A percentile compares a stretch with the other conserved stretches of the same genome.
Evolutionary conservation across 2,797 vertebrate genomes (phyloP).

Genomic region (Eulemur rubriventer): DNA sequence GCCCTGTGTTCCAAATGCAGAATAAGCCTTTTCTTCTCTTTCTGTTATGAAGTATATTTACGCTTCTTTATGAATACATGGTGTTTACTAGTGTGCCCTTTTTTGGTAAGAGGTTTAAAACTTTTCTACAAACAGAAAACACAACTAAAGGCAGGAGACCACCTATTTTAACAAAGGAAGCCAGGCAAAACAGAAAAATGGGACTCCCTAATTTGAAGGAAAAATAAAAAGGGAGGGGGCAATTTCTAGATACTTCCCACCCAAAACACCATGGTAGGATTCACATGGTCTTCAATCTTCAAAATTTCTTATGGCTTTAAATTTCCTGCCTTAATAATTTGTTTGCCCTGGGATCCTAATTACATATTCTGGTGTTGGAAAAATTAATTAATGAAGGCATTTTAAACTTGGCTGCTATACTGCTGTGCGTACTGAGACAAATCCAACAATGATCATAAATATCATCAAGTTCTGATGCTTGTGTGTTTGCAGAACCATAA

Average conservation of each 20-base stretch:
- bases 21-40: neutral
- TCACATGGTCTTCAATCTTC: neutral
- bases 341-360: neutral
- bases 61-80: neutral
- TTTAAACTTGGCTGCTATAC: neutral
- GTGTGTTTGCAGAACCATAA: neutral
- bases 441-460: neutral
- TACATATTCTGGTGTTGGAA: neutral
- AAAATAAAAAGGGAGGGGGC: neutral
- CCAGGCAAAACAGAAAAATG: neutral
- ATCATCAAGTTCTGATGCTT: neutral
- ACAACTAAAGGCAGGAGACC: neutral
- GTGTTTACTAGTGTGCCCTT: neutral
- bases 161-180: neutral
- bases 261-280: no score
- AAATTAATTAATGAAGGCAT: conserved; percentile 2
- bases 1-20: neutral
- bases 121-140: neutral
- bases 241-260: neutral
- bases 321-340: neutral
- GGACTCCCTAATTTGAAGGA: neutral
- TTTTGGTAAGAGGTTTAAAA: neutral
- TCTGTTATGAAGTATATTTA: neutral
- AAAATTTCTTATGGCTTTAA: neutral
- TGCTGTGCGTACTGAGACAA: neutral